Conservation (phyloP, 2,888 invertebrate genomes). For the Nomada fucata region DNA sequence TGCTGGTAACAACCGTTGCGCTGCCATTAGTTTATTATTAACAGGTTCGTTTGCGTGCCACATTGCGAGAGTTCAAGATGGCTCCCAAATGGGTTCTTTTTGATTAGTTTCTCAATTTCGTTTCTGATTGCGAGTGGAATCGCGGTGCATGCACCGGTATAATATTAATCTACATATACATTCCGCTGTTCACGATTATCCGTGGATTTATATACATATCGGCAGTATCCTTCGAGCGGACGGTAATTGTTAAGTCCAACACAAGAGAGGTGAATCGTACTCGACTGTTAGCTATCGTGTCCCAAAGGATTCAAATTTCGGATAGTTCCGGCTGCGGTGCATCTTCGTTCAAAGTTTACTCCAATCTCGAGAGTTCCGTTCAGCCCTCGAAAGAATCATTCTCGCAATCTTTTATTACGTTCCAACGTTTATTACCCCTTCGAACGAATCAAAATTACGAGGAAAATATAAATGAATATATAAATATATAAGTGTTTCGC, state of each 20-base stretch:
- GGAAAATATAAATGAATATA: background rate
- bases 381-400: background rate
- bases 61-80: background rate
- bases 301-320: slow-evolving; percentile 2
- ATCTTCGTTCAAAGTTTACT: background rate
- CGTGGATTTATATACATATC: background rate
- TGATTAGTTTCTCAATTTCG: slow-evolving; percentile 13
- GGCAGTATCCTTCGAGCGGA: background rate
- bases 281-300: slow-evolving; percentile 3
- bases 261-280: slow-evolving; percentile 4
- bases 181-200: background rate
- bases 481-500: background rate
- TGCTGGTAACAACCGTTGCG: background rate
- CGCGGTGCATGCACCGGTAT: background rate
- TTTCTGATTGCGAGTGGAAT: background rate
- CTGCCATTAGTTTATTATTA: slow-evolving; percentile 2
- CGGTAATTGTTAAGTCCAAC: slow-evolving; percentile 8
- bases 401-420: background rate
- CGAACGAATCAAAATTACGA: background rate
- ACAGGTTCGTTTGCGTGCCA: background rate
- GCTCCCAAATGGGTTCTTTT: slow-evolving; percentile 2
- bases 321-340: background rate
- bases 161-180: background rate
- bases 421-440: background rate
- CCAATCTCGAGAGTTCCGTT: background rate